Evolutionary conservation across 1,140 invertebrate species (phyloP), one percentile per base, ranked within the genome.

Genomic region (Cyclina sinensis): DNA sequence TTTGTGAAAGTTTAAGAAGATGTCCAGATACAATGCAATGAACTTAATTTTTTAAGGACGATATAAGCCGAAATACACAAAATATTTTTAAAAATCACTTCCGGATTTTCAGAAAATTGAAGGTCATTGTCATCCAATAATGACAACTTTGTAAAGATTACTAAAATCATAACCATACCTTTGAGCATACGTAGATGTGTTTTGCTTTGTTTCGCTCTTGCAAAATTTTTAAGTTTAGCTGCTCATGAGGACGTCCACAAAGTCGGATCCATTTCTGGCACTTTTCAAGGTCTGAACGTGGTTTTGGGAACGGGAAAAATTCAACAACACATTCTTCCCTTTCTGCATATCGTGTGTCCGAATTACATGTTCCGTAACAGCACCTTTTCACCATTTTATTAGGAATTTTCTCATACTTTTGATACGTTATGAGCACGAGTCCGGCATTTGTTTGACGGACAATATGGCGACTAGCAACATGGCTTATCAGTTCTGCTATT

Each of bases 251-350:
- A 7, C 57, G 57, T n/a, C 57, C 57, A n/a, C 57, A 59, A 11
- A 27, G 18, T 27, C 24, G 9, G 21, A 59, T 59, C 57, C 57
- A 59, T n/a, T n/a, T 18, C 4, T 27, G 16, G 24, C 57, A 59
- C 16, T 18, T 59, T 27, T 59, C 57, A 7, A 59, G 7, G 24
- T 27, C 18, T n/a, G 16, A 59, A 12, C 5, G 16, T 27, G 57
- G 57, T n/a, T 59, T 59, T 5, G 57, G 57, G n/a, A 59, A 59
- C 5, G 57, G 57, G n/a, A 59, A 59, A 59, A 59, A 59, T n/a
- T 12, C 57, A n/a, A 59, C 21, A 27, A 5, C 57, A 59, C 57
- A 9, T n/a, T 59, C 18, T 27, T n/a, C 18, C 16, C 57, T 9
- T 5, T 59, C 57, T n/a, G 7, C 24, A n/a, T 59, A 59, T n/a